A percentile compares a stretch with the other conserved stretches of the same genome.
Conservation (phyloP, 2,113 vertebrate species). For the Halcyon malimbica region DNA sequence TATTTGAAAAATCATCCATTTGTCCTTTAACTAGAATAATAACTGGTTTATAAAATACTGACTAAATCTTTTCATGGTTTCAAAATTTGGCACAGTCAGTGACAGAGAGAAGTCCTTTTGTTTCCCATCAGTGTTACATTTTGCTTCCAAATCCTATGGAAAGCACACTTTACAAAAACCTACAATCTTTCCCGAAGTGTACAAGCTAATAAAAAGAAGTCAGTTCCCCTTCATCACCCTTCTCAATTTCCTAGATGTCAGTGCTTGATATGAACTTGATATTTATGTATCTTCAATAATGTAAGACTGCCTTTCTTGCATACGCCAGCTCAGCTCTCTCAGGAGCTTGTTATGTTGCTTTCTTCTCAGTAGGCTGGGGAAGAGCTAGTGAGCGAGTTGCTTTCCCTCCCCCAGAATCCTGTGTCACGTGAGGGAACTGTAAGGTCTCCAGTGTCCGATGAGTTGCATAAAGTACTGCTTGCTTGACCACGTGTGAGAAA, state of each 20-base stretch:
- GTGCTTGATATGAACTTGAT: not conserved
- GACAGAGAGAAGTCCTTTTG: not conserved
- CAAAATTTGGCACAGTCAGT: not conserved
- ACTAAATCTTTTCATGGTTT: not conserved
- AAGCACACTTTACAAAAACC: not conserved
- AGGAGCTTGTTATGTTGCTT: not conserved
- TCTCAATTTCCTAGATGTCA: not conserved
- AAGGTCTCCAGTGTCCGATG: not conserved
- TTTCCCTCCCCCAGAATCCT: not conserved
- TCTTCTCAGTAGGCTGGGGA: not conserved
- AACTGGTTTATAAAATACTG: not conserved
- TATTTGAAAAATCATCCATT: not conserved
- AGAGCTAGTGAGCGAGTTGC: no score
- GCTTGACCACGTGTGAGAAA: not conserved
- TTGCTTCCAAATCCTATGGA: not conserved
- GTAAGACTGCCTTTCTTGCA: not conserved
- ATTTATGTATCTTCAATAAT: not conserved
- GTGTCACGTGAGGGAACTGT: not conserved
- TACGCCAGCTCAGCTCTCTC: not conserved
- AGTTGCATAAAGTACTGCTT: not conserved
- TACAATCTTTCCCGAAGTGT: not conserved
- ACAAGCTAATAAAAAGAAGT: not conserved
- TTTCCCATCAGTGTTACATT: not conserved
- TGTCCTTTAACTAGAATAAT: not conserved
- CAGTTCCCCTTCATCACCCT: not conserved